Conservation (phyloP, 2,888 invertebrate species). For the Beris morrisii region DNA sequence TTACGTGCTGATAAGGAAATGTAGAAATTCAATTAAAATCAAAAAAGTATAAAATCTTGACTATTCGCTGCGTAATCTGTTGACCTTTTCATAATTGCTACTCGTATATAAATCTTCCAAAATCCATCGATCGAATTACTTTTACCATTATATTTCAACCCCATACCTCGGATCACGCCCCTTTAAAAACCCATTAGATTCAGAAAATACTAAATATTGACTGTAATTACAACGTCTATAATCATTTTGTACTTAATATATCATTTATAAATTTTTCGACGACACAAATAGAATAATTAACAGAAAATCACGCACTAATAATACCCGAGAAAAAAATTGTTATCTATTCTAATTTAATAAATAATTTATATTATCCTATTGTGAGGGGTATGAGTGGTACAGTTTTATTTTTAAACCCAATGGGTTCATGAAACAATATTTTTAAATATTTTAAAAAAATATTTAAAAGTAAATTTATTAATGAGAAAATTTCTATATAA, state of each 20-base stretch:
- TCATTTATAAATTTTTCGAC: neutral
- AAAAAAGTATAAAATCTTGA: no score
- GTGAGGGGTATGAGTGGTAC: slow-evolving; percentile 47
- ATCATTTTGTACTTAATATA: neutral
- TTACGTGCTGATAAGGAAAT: no score
- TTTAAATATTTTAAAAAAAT: slow-evolving; percentile 47
- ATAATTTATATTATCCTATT: slow-evolving; percentile 10
- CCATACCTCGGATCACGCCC: no score
- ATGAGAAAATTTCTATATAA: slow-evolving; percentile 42
- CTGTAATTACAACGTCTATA: neutral
- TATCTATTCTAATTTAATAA: slow-evolving; percentile 3
- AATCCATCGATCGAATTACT: no score
- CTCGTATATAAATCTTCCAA: no score
- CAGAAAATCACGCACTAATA: neutral
- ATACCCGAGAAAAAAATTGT: neutral
- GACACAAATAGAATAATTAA: slow-evolving; percentile 12
- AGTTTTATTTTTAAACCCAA: slow-evolving; percentile 55
- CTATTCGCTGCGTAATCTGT: no score
- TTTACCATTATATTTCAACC: no score
- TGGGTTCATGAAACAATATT: slow-evolving; percentile 52
- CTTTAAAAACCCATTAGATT: no score
- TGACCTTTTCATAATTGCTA: no score
- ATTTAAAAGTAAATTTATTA: slow-evolving; percentile 43
- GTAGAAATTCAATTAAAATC: no score
- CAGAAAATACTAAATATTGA: no score